phyloP scores from a whole-genome alignment of 2,888 invertebrate genomes.

The Plagodis dolabraria region DNA sequence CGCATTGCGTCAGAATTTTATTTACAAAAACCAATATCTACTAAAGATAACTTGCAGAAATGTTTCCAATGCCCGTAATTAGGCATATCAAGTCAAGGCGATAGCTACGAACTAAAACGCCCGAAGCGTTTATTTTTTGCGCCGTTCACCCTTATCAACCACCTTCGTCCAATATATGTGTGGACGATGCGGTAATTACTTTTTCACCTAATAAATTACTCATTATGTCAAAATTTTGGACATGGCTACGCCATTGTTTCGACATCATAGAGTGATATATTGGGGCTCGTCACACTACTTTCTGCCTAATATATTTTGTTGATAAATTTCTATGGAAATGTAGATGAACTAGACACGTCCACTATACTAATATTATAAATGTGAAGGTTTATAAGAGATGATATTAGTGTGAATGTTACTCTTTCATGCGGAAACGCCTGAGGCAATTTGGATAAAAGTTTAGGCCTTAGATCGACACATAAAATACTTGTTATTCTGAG shows the following conservation, averaged over 20 bases:
- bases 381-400: no score
- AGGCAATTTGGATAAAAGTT: no score
- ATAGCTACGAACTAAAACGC: conserved; percentile 66
- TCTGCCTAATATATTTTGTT: conserved; percentile 72
- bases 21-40: background rate
- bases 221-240: conserved; percentile 80
- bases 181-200: conserved; percentile 82
- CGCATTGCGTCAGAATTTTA: no score
- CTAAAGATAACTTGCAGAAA: no score
- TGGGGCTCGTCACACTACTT: conserved; percentile 75
- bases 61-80: no score
- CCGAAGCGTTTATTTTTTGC: conserved; percentile 76
- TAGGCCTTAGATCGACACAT: no score
- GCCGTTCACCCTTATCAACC: conserved; percentile 79
- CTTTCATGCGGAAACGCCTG: background rate
- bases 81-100: conserved; percentile 6
- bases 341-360: no score
- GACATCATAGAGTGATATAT: conserved; percentile 76
- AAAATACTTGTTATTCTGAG: no score
- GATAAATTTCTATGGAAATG: conserved; percentile 62
- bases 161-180: conserved; percentile 80
- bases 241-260: conserved; percentile 53
- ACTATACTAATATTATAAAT: no score
- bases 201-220: conserved; percentile 84
- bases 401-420: background rate